Conservation (phyloP, 2,888 invertebrate species). For the Antheraea yamamai region DNA sequence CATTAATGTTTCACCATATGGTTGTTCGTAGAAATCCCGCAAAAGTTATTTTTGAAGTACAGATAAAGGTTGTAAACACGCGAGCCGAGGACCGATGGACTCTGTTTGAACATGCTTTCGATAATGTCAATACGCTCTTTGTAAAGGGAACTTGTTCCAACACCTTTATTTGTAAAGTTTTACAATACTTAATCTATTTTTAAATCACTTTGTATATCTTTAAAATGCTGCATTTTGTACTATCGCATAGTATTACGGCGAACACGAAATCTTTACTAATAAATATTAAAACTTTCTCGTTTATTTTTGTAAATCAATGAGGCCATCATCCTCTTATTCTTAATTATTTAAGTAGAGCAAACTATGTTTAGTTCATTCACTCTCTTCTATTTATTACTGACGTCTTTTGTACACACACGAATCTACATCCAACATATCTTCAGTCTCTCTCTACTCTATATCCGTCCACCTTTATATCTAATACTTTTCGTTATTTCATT, state of each 20-base stretch:
- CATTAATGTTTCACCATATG: slow-evolving; percentile 26
- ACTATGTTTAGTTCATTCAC: too few species aligned
- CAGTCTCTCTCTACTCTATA: too few species aligned
- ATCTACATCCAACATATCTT: too few species aligned
- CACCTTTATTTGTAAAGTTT: slow-evolving; percentile 61
- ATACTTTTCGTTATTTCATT: too few species aligned
- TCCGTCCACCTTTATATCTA: too few species aligned
- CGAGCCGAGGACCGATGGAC: slow-evolving; percentile 47
- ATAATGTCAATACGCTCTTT: slow-evolving; percentile 74
- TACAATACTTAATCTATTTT: slow-evolving; percentile 57
- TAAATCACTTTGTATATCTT: slow-evolving; percentile 34
- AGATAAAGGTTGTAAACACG: slow-evolving; percentile 59
- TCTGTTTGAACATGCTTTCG: slow-evolving; percentile 74
- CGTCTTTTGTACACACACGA: too few species aligned
- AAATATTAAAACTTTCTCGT: not conserved
- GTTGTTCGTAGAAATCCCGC: slow-evolving; percentile 54
- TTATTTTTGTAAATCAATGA: too few species aligned
- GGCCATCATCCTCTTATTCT: too few species aligned
- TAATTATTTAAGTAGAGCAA: too few species aligned
- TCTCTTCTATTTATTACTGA: too few species aligned
- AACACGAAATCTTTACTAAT: not conserved
- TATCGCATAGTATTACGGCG: not conserved
- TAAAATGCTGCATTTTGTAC: not conserved
- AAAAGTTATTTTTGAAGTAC: slow-evolving; percentile 65
- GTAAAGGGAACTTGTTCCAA: slow-evolving; percentile 70